Percentiles rank a stretch among this genome's conserved stretches.
Conservation (phyloP, 2,888 invertebrate species). For the Drosophila nigricruria region DNA sequence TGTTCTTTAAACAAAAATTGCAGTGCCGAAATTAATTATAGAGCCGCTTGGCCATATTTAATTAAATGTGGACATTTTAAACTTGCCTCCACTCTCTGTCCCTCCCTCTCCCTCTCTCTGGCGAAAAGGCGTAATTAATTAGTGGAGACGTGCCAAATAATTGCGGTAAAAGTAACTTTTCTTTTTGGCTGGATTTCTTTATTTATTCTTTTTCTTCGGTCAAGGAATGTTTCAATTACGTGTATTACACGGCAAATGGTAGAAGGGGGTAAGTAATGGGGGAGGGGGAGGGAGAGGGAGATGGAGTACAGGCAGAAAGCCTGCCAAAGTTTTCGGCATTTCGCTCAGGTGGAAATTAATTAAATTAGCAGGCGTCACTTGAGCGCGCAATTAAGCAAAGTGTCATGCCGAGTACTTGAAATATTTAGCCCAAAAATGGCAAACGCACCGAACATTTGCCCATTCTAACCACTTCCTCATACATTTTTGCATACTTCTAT, state of each 20-base stretch:
- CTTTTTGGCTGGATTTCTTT: conserved; percentile 59
- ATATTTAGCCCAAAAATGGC: conserved; percentile 58
- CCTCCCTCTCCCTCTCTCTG: not conserved
- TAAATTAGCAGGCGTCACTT: conserved; percentile 79
- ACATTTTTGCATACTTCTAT: conserved; percentile 54
- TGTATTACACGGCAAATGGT: conserved; percentile 63
- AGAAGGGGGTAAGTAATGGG: conserved; percentile 12
- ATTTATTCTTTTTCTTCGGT: conserved; percentile 51
- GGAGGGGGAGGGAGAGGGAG: not conserved
- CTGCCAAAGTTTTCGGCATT: conserved; percentile 61
- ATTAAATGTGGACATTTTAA: conserved; percentile 78
- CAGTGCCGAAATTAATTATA: conserved; percentile 77
- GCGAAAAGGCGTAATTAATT: conserved; percentile 79
- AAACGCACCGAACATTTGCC: conserved; percentile 10
- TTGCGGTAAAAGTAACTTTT: conserved; percentile 76
- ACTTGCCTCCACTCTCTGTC: conserved; percentile 35
- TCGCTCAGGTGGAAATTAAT: conserved; percentile 76
- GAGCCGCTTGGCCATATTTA: conserved; percentile 74
- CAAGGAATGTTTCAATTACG: conserved; percentile 78
- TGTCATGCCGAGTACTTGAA: conserved; percentile 68
- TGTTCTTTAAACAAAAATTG: conserved; percentile 76
- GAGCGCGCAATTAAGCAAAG: conserved; percentile 74
- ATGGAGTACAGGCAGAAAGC: not conserved
- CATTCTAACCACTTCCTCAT: not conserved
- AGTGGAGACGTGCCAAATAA: conserved; percentile 78